A percentile compares a stretch with the other conserved stretches of the same genome.
Evolutionary conservation across 2,888 invertebrate species (phyloP).

Genomic region (Apoda limacodes): DNA sequence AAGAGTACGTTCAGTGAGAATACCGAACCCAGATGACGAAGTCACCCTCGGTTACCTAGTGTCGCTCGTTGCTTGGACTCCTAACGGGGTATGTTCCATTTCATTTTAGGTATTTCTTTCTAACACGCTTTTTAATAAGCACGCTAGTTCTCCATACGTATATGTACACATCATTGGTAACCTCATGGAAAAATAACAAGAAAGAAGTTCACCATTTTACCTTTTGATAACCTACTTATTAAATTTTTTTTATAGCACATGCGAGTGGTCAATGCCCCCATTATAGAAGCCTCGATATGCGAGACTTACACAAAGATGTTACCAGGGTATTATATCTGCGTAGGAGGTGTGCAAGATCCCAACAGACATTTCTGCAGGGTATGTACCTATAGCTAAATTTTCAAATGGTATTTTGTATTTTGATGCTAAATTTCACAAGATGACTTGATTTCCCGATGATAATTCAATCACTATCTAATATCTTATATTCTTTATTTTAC

Average conservation of each 20-base stretch:
- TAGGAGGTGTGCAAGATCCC: constrained; percentile 54
- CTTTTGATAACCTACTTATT: background rate
- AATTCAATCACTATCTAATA: background rate
- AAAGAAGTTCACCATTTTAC: background rate
- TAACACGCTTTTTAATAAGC: no score
- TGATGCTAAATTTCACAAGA: no score
- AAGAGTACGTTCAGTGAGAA: constrained; percentile 29
- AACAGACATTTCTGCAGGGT: constrained; percentile 57
- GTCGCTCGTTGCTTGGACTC: constrained; percentile 53
- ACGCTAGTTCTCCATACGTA: background rate
- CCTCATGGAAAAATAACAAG: constrained; percentile 1
- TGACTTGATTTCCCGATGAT: no score
- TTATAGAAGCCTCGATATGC: constrained; percentile 45
- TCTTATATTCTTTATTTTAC: constrained; percentile 18
- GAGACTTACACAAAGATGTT: constrained; percentile 41
- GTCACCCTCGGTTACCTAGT: constrained; percentile 40
- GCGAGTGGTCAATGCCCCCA: constrained; percentile 45
- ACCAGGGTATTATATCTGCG: constrained; percentile 48
- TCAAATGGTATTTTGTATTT: background rate
- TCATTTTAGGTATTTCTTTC: no score
- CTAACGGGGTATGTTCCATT: constrained; percentile 48
- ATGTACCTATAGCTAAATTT: constrained; percentile 15
- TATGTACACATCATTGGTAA: no score
- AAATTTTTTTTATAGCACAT: constrained; percentile 38
- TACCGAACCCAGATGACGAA: constrained; percentile 39